Conservation (phyloP, 1,140 invertebrate species). For the Ips typographus region DNA sequence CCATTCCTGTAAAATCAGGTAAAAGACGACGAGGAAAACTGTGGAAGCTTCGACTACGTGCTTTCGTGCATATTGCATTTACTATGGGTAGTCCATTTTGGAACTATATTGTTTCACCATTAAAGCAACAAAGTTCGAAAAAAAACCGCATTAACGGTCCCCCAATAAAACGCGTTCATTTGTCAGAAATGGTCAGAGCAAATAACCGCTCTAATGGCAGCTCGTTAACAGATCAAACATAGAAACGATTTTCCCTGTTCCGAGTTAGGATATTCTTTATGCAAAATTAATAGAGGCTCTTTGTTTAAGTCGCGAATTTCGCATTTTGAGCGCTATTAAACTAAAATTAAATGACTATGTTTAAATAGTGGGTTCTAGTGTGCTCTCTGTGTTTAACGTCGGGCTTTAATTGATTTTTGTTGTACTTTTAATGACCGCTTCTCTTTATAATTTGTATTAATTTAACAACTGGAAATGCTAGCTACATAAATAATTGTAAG, state of each 20-base stretch:
- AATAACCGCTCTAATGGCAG: too few species aligned
- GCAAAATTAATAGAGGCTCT: slow-evolving; percentile 3
- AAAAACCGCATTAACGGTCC: too few species aligned
- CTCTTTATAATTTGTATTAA: too few species aligned
- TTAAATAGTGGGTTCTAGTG: background rate
- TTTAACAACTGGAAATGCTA: too few species aligned
- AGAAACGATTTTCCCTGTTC: slow-evolving; percentile 2
- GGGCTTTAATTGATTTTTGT: slow-evolving; percentile 1
- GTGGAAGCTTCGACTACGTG: background rate
- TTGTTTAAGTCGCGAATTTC: slow-evolving; percentile 4
- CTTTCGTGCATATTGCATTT: background rate
- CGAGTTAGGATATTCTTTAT: background rate
- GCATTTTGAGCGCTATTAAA: slow-evolving; percentile 1
- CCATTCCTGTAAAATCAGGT: slow-evolving; percentile 6
- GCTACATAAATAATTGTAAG: too few species aligned
- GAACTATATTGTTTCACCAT: too few species aligned
- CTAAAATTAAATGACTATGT: background rate
- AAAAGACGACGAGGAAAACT: background rate
- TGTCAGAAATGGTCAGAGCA: too few species aligned
- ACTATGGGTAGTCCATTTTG: too few species aligned
- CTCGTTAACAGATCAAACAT: slow-evolving; percentile 1
- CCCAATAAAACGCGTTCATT: too few species aligned
- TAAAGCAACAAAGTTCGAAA: too few species aligned
- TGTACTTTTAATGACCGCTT: background rate
- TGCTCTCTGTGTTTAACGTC: background rate